phyloP scores from a whole-genome alignment of 1,140 invertebrate genomes.

The Palaemon carinicauda region DNA sequence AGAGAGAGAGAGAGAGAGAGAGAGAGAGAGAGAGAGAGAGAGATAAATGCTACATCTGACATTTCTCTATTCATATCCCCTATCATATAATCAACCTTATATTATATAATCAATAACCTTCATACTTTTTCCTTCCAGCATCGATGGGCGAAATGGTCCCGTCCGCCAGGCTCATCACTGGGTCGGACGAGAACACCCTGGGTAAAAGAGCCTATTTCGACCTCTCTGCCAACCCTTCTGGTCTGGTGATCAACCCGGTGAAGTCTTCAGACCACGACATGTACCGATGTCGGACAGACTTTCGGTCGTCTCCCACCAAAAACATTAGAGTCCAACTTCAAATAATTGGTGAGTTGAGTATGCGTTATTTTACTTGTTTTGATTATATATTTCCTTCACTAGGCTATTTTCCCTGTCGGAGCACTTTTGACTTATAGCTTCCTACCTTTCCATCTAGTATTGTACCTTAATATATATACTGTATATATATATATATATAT shows the following conservation, averaged over 20 bases:
- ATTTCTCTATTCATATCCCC: no score
- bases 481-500: neutral
- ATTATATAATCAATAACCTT: no score
- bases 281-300: constrained; percentile 65
- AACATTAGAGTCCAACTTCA: constrained; percentile 64
- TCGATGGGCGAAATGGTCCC: constrained; percentile 35
- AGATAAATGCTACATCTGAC: no score
- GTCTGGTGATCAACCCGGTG: constrained; percentile 31
- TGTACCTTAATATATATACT: no score
- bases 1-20: no score
- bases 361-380: neutral
- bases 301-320: constrained; percentile 64
- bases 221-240: constrained; percentile 24
- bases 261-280: constrained; percentile 17
- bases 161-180: constrained; percentile 27
- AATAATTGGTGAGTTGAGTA: constrained; percentile 65
- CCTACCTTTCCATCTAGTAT: no score
- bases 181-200: constrained; percentile 5
- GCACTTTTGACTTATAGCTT: no score
- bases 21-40: no score
- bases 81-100: no score
- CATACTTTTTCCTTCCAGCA: neutral
- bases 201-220: constrained; percentile 30
- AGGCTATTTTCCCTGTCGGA: no score
- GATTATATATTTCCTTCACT: no score